These are phyloP conservation scores for Exephanes ischioxanthus DNA, from an alignment of 2,888 invertebrate species.

Conservation along the genomic window DNA sequence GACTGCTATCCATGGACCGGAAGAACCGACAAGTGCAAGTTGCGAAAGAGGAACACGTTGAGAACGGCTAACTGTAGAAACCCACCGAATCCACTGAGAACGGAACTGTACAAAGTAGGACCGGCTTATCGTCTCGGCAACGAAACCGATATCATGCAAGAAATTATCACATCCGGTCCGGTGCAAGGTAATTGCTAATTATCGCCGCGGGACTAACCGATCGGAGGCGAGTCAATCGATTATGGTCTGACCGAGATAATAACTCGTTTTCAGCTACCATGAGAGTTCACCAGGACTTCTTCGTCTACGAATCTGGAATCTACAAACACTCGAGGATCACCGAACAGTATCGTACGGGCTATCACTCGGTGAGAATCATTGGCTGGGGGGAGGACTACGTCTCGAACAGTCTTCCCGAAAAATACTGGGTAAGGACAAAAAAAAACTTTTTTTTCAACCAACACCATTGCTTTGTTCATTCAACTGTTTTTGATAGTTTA, in stretches of 20 bases:
- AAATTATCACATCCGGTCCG: conserved; percentile 95
- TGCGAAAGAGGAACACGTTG: conserved; percentile 86
- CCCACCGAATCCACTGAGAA: conserved; percentile 86
- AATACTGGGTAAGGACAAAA: conserved; percentile 92
- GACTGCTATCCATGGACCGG: conserved; percentile 94
- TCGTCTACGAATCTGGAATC: conserved; percentile 94
- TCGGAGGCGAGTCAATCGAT: conserved; percentile 35
- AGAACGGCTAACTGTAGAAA: conserved; percentile 87
- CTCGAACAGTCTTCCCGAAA: conserved; percentile 86
- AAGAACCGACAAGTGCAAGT: conserved; percentile 88
- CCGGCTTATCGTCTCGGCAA: conserved; percentile 91
- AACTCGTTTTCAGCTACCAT: conserved; percentile 90
- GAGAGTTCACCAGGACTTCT: conserved; percentile 96
- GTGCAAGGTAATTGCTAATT: conserved; percentile 90
- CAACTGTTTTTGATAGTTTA: not conserved
- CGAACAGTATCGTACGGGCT: conserved; percentile 87
- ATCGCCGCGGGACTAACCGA: not conserved
- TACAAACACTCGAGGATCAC: conserved; percentile 89
- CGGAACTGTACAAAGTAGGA: conserved; percentile 89
- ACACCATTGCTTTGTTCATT: not conserved
- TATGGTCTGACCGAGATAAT: conserved; percentile 32
- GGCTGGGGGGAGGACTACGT: conserved; percentile 95
- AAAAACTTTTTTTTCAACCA: not conserved
- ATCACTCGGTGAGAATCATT: conserved; percentile 96
- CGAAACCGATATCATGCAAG: conserved; percentile 95